Evolutionary conservation across 2,888 invertebrate genomes (phyloP).

Genomic region (Xanthorhoe spadicearia): DNA sequence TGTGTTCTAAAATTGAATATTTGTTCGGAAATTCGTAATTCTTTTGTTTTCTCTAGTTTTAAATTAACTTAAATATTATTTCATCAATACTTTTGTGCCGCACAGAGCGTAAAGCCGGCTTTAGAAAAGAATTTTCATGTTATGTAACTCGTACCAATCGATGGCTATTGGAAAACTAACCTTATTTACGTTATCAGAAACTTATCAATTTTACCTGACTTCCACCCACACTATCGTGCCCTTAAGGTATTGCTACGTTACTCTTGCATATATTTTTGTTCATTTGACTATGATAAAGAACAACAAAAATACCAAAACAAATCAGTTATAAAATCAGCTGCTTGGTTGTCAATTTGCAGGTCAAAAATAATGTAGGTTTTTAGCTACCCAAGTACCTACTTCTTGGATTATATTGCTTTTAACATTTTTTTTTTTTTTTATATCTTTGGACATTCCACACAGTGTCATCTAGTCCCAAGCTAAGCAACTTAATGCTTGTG

Average conservation of each 20-base stretch:
- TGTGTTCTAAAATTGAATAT: conserved; percentile 33
- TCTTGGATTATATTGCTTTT: no score
- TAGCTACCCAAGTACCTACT: no score
- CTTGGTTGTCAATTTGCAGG: background rate
- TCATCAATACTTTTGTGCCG: background rate
- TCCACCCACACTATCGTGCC: background rate
- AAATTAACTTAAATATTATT: background rate
- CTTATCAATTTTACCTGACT: conserved; percentile 27
- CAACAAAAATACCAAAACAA: background rate
- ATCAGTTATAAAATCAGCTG: background rate
- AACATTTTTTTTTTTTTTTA: no score
- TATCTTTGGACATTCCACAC: no score
- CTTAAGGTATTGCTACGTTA: background rate
- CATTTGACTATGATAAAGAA: background rate
- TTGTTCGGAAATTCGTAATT: conserved; percentile 12
- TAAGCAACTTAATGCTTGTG: no score
- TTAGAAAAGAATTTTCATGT: conserved; percentile 45
- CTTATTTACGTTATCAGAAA: conserved; percentile 45
- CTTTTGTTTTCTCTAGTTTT: conserved; percentile 34
- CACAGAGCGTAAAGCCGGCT: conserved; percentile 9
- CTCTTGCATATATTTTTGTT: no score
- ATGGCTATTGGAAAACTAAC: conserved; percentile 55
- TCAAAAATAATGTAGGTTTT: no score
- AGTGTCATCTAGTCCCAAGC: no score
- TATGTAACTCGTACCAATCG: conserved; percentile 67